A percentile compares a stretch with the other conserved stretches of the same genome.
These are phyloP conservation scores for Unio pictorum DNA, from an alignment of 2,888 invertebrate species.

Conservation along the genomic window DNA sequence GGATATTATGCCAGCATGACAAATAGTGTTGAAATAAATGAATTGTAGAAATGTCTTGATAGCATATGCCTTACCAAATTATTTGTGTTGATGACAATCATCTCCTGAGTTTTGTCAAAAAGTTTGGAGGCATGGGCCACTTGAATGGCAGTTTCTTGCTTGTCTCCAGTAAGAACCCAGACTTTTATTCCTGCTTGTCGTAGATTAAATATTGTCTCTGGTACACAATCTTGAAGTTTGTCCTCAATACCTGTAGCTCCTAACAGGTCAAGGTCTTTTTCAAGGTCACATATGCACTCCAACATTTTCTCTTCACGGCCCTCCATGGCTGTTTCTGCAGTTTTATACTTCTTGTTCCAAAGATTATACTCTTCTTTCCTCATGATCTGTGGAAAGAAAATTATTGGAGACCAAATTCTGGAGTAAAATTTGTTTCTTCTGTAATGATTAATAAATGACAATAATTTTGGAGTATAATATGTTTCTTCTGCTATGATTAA, in stretches of 20 bases:
- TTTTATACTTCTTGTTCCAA: slow-evolving; percentile 81
- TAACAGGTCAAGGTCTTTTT: slow-evolving; percentile 72
- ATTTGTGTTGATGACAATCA: slow-evolving; percentile 83
- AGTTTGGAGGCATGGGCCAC: slow-evolving; percentile 89
- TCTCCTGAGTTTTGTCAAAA: slow-evolving; percentile 66
- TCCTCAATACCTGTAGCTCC: slow-evolving; percentile 77
- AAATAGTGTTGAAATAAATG: not conserved
- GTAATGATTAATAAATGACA: no score
- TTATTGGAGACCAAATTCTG: no score
- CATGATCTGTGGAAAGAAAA: slow-evolving; percentile 72
- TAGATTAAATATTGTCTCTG: slow-evolving; percentile 87
- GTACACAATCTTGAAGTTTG: slow-evolving; percentile 83
- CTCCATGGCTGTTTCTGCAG: slow-evolving; percentile 81
- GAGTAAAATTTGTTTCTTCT: no score
- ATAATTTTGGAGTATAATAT: no score
- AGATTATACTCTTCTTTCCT: slow-evolving; percentile 83
- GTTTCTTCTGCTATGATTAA: no score
- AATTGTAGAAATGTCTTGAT: not conserved
- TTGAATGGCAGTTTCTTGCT: slow-evolving; percentile 95
- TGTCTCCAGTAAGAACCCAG: slow-evolving; percentile 89
- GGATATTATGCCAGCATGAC: no score
- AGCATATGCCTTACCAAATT: slow-evolving; percentile 40
- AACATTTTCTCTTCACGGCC: slow-evolving; percentile 81
- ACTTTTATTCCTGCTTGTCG: slow-evolving; percentile 73
- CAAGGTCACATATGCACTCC: slow-evolving; percentile 85